phyloP scores from a whole-genome alignment of 2,113 vertebrate genomes.

The rat (Rattus norvegicus) region DNA sequence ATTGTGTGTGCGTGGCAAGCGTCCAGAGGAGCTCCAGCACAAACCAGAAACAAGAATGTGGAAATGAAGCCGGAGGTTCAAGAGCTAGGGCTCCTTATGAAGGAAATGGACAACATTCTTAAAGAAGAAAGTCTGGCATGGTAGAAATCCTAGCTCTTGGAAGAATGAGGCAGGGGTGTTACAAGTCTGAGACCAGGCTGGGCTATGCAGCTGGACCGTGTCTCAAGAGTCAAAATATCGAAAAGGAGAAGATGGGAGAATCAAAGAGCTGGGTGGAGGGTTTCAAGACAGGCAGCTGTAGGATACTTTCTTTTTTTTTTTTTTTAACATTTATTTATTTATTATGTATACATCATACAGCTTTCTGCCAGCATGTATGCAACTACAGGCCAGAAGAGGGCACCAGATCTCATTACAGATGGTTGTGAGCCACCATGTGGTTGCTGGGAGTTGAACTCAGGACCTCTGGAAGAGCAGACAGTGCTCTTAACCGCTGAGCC shows the following conservation, averaged over 20 bases:
- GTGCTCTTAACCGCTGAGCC: no score
- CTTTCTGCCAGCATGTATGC: no score
- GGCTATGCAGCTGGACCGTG: not conserved
- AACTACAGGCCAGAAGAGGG: no score
- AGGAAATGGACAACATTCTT: not conserved
- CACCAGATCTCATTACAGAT: no score
- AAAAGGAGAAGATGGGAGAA: not conserved
- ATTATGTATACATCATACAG: no score
- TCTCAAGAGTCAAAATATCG: not conserved
- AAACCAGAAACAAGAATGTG: conserved; percentile 1
- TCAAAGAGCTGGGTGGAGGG: not conserved
- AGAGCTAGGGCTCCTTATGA: not conserved
- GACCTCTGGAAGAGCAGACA: no score
- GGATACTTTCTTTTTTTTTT: no score
- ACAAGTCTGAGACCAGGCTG: not conserved
- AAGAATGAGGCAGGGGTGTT: not conserved
- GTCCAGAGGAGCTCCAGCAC: not conserved
- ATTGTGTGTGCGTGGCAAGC: not conserved
- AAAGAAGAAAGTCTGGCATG: not conserved
- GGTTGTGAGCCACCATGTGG: no score
- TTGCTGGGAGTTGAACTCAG: no score
- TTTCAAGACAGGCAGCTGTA: not conserved
- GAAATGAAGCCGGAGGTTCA: not conserved
- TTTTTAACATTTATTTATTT: no score
- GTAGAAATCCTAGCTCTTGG: not conserved